Base-by-base conservation (phyloP, 2,888 invertebrate species). In the Meghimatium bilineatum region DNA sequence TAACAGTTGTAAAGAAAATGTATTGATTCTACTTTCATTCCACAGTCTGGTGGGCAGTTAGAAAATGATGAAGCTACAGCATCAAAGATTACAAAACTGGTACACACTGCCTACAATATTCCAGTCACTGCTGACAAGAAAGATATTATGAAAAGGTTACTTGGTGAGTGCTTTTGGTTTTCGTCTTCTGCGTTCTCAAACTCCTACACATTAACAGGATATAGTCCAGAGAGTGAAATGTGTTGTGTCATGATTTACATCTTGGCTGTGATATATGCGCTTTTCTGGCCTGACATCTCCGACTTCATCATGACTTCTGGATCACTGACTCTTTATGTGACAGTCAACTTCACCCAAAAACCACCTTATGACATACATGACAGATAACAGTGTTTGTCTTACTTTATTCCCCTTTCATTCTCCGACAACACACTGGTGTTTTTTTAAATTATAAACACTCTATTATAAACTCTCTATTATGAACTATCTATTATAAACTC, bases 41-140 rank as follows among this genome's bases (percentile, higher is more conserved):
- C 93, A 20, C 90, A 95, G 95, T 97, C 97, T 66, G 96, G 96
- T 76, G 97, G 98, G 6, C 97, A 97, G 88, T 94, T 98, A 80
- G 97, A 97, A 94, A 97, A 97, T 94, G 97, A 97, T 94, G 97
- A 97, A 94, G 95, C 95, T 89, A 95, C 96, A 87, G 91, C 91
- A 32, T 88, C 87, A 32, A 87, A 88, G 80, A 85, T 91, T 60
- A 87, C 87, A 44, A 88, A 87, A 49, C 86, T 92, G 56, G 89
- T 91, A 6, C 87, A 90, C 69, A 90, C 90, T 38, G 91, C 91
- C 6, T 86, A 87, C 36, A 89, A 88, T 77, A 88, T 92, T 67
- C 90, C 89, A 6, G 82, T 88, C 26, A 83, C 96, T 52, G 96
- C 96, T 93, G 95, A 95, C 12, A 94, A 95, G 38, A 96, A 96